A percentile compares a stretch with the other conserved stretches of the same genome.
Evolutionary conservation across 2,797 vertebrate species (phyloP).

Genomic region (Hippopotamyrus pictus): DNA sequence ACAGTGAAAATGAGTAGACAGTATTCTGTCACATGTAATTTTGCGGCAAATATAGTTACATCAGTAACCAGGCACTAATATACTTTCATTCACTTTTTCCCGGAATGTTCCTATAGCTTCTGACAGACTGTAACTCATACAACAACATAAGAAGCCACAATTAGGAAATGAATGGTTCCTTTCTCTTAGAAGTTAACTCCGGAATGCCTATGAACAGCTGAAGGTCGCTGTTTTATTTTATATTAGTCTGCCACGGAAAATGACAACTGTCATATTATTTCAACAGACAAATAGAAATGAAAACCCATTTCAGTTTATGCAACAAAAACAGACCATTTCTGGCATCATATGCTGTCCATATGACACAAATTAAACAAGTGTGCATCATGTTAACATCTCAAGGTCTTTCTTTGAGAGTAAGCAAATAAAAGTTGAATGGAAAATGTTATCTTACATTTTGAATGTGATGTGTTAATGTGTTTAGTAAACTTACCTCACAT

Average conservation of each 20-base stretch:
- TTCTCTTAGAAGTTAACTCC: neutral
- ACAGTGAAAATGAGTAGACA: neutral
- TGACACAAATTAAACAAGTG: neutral
- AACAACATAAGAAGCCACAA: neutral
- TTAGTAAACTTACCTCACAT: neutral
- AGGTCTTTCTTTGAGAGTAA: neutral
- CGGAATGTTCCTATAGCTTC: neutral
- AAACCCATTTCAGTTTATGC: neutral
- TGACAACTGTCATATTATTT: constrained; percentile 9
- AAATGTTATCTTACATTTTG: neutral
- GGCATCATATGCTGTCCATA: neutral
- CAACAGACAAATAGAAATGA: neutral
- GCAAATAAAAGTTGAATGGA: neutral
- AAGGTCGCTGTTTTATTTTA: neutral
- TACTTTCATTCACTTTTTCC: neutral
- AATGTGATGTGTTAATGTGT: neutral
- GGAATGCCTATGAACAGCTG: neutral
- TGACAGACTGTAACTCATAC: neutral
- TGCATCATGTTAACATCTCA: neutral
- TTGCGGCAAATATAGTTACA: neutral
- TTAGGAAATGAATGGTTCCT: neutral
- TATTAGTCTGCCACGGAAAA: constrained; percentile 1
- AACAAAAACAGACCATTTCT: neutral
- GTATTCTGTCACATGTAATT: neutral
- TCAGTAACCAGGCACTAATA: neutral